Evolutionary conservation across 2,797 vertebrate genomes (phyloP).

Genomic region (Rhyacichthys aspro): DNA sequence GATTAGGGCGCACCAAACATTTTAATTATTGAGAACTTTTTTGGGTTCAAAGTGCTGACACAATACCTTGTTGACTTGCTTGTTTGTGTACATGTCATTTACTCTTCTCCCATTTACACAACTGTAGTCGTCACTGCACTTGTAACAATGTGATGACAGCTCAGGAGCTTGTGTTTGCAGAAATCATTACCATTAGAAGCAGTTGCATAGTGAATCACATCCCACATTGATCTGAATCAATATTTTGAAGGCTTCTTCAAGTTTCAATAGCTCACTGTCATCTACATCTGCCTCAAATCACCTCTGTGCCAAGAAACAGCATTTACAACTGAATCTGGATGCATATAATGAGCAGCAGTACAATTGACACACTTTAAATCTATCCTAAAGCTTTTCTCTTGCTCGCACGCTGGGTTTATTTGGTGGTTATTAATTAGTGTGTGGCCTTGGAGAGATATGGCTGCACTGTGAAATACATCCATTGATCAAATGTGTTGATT

Average conservation of each 20-base stretch:
- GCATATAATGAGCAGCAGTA: conserved; percentile 35
- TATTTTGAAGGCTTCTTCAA: conserved; percentile 33
- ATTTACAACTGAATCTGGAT: conserved; percentile 31
- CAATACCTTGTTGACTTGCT: too few species aligned
- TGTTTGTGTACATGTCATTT: too few species aligned
- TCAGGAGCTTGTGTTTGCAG: background rate
- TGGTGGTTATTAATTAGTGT: conserved; percentile 27
- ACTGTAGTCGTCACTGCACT: conserved; percentile 13
- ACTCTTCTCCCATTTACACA: too few species aligned
- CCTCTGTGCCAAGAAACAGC: conserved; percentile 30
- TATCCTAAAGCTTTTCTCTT: conserved; percentile 19
- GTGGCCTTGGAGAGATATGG: conserved; percentile 31
- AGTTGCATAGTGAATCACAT: conserved; percentile 31
- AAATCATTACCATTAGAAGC: conserved; percentile 22
- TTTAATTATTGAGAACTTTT: too few species aligned
- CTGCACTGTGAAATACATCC: conserved; percentile 5
- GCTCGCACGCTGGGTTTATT: conserved; percentile 32
- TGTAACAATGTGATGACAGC: conserved; percentile 6
- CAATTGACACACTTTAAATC: conserved; percentile 39
- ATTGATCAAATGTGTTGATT: conserved; percentile 40
- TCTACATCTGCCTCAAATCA: conserved; percentile 30
- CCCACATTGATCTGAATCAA: conserved; percentile 39
- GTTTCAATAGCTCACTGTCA: conserved; percentile 30
- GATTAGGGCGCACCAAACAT: too few species aligned
- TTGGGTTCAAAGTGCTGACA: too few species aligned